A percentile compares a stretch with the other conserved stretches of the same genome.
Conservation (phyloP, 2,797 vertebrate genomes). For the Forpus xanthops region DNA sequence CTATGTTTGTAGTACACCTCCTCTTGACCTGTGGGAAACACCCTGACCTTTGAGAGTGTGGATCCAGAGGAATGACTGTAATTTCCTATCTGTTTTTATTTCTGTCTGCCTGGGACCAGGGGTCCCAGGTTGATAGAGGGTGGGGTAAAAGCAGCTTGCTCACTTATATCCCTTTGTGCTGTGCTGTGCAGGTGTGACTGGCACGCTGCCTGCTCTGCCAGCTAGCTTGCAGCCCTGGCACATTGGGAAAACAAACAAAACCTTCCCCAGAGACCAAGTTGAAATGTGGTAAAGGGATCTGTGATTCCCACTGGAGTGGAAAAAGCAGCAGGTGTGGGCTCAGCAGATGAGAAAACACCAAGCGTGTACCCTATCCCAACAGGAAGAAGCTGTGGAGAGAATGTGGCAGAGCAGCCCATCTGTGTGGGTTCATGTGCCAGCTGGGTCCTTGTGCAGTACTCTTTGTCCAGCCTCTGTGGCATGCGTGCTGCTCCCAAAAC, state of each 20-base stretch:
- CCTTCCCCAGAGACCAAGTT: background rate
- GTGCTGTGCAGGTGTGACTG: background rate
- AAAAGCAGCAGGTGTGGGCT: background rate
- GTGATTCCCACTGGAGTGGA: background rate
- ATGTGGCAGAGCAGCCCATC: background rate
- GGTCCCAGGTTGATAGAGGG: background rate
- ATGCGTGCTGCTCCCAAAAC: background rate
- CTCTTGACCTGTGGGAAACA: accelerated
- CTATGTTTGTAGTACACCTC: background rate
- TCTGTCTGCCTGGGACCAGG: background rate
- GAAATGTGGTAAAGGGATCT: background rate
- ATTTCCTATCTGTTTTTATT: background rate
- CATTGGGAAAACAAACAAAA: background rate
- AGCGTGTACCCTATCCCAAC: background rate
- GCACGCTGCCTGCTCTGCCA: background rate
- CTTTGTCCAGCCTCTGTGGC: background rate
- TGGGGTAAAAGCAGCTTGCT: background rate
- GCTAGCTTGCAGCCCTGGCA: background rate
- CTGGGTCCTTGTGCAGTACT: background rate
- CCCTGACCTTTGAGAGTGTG: background rate
- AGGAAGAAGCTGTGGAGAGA: background rate
- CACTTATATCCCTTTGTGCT: background rate
- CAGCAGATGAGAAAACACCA: background rate
- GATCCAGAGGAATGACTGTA: background rate
- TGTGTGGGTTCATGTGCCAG: accelerated